Conservation (phyloP, 2,888 invertebrate species). For the Amphipyra tragopoginis region DNA sequence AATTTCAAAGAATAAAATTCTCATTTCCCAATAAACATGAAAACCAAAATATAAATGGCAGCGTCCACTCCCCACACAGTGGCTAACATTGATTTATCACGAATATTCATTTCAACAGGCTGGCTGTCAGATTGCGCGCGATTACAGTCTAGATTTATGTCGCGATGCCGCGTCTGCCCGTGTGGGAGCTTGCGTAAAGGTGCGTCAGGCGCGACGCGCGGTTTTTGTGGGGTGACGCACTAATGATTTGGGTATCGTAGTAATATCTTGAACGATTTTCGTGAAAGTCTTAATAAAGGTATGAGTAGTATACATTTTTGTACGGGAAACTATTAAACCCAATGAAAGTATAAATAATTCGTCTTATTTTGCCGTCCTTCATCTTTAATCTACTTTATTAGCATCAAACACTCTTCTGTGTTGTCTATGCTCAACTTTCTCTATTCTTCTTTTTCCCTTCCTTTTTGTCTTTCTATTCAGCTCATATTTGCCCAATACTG, state of each 20-base stretch:
- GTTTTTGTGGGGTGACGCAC: not conserved
- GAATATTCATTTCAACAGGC: slow-evolving; percentile 88
- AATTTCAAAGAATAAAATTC: slow-evolving; percentile 21
- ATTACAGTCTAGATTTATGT: slow-evolving; percentile 85
- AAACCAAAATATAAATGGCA: slow-evolving; percentile 48
- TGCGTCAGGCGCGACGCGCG: slow-evolving; percentile 24
- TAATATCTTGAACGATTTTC: too few relatives aligned
- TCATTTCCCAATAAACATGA: slow-evolving; percentile 45
- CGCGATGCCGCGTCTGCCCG: slow-evolving; percentile 68
- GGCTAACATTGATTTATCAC: slow-evolving; percentile 87
- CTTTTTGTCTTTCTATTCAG: too few relatives aligned
- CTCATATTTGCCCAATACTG: too few relatives aligned
- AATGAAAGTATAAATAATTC: too few relatives aligned
- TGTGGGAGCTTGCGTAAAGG: slow-evolving; percentile 64
- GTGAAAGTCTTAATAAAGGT: too few relatives aligned
- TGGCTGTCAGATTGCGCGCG: slow-evolving; percentile 84
- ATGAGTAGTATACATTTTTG: too few relatives aligned
- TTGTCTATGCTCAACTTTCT: too few relatives aligned
- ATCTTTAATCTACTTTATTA: too few relatives aligned
- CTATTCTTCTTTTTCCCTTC: too few relatives aligned
- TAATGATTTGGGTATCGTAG: not conserved
- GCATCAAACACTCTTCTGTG: not conserved
- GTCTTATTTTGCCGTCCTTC: too few relatives aligned
- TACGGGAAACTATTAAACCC: too few relatives aligned
- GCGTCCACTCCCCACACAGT: slow-evolving; percentile 69